Evolutionary conservation across 2,113 vertebrate species (phyloP), one percentile per base, ranked within the genome.

Genomic region (Rhagologus leucostigma): DNA sequence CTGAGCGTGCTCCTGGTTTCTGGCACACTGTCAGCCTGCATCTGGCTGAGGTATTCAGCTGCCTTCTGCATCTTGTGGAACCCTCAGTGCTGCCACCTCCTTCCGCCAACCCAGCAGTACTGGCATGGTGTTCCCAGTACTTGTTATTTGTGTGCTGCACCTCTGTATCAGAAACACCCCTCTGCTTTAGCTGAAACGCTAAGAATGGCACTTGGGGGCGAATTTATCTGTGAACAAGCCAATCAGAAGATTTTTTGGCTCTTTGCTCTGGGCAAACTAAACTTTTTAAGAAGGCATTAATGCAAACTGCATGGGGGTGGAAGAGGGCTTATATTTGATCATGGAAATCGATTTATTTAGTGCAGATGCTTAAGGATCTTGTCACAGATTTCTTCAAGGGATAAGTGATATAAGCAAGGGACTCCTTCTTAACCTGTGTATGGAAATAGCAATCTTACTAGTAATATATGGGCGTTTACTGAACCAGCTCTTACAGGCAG

Each of bases 141-240:
- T 52, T 44, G 57, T 32, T 22, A 9, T 53, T 27, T 53, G 23
- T 76, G 19, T 33, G 17, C 70, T 62, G 16, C 24, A 24, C 9
- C 56, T 83, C 57, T 42, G 4, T 53, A 1, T 32, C 42, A 47
- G 63, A 67, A 60, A 60, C 20, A 7, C n/a, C 37, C 57, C 18
- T 56, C 56, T 69, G 44, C 84, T 69, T 60, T 37, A 30, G 33
- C 42, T 69, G 68, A 65, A 86, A 21, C 20, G 5, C 47, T 52
- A 62, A n/a, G 20, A 78, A 33, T 65, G 53, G n/a, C 53, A 55
- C 32, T 17, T 1, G 1, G 47, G 50, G 6, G 4, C 0, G 0
- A 76, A 73, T 60, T 60, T 19, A 41, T 70, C 39, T 80, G 26
- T 56, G 74, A 78, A 75, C 22, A 49, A 62, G 24, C 27, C 44